Evolutionary conservation across 92 coral and sea anemone species (phyloP).

Genomic region (Epizoanthus ramosus): DNA sequence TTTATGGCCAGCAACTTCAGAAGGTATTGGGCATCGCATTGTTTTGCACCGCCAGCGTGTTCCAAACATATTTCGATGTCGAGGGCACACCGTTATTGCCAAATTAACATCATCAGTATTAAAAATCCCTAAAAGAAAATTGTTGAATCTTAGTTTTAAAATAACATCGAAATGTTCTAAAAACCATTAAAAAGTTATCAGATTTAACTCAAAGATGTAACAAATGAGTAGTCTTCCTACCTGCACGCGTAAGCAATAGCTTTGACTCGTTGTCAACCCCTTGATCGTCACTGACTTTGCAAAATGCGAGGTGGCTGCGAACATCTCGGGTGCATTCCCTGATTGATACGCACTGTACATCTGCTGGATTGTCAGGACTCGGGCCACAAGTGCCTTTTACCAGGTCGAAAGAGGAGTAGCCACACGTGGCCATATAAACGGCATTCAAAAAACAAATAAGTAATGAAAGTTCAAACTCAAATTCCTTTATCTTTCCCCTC

Average conservation of each 20-base stretch:
- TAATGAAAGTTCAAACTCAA: no score
- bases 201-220: neutral
- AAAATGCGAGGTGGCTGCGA: slow-evolving; percentile 12
- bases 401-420: slow-evolving; percentile 25
- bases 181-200: neutral
- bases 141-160: neutral
- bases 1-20: slow-evolving; percentile 8
- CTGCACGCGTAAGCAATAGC: slow-evolving; percentile 47
- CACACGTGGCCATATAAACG: slow-evolving; percentile 41
- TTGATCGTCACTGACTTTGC: slow-evolving; percentile 33
- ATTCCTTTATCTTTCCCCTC: no score
- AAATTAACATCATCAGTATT: slow-evolving; percentile 10
- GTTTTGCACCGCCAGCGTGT: slow-evolving; percentile 1
- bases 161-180: neutral
- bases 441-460: neutral
- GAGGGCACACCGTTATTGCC: slow-evolving; percentile 17
- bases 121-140: slow-evolving; percentile 3
- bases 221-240: neutral
- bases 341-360: slow-evolving; percentile 40
- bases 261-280: slow-evolving; percentile 43
- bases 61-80: slow-evolving; percentile 22
- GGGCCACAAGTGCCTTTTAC: slow-evolving; percentile 58
- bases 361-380: slow-evolving; percentile 43
- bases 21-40: neutral
- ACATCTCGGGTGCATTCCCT: slow-evolving; percentile 41